These are phyloP conservation scores for Dendrocincla fuliginosa DNA, from an alignment of 2,797 vertebrate genomes.

Conservation along the genomic window DNA sequence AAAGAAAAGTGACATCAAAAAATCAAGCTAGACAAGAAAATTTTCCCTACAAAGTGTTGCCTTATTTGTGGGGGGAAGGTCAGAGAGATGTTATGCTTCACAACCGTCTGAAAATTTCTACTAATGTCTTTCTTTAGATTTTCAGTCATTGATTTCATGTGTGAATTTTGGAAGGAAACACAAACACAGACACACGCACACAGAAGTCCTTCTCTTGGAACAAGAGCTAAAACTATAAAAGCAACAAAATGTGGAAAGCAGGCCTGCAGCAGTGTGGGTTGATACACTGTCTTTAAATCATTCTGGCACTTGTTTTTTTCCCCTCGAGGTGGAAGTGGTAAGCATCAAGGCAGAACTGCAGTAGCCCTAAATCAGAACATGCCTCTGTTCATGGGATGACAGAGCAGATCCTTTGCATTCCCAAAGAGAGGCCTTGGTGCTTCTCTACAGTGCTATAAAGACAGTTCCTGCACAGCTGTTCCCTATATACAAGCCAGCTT, in stretches of 20 bases:
- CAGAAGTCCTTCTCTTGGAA: conserved; percentile 47
- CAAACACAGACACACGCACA: background rate
- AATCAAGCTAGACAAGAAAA: background rate
- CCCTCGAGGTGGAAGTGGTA: conserved; percentile 69
- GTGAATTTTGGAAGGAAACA: conserved; percentile 20
- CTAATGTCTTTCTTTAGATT: background rate
- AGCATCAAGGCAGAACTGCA: conserved; percentile 56
- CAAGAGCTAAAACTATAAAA: conserved; percentile 60
- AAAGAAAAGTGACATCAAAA: background rate
- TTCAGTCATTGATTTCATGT: background rate
- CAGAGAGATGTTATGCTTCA: background rate
- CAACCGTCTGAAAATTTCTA: background rate
- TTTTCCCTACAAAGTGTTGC: background rate
- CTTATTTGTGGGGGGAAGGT: background rate
- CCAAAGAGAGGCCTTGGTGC: background rate
- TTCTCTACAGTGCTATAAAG: background rate
- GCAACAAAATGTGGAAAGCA: conserved; percentile 61
- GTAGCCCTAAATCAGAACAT: conserved; percentile 65
- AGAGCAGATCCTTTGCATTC: conserved; percentile 53
- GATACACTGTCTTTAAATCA: conserved; percentile 77
- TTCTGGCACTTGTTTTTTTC: conserved; percentile 65
- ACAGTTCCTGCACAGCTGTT: conserved; percentile 39
- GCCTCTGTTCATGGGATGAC: conserved; percentile 25
- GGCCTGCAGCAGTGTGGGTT: conserved; percentile 61
- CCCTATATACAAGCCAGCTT: background rate